Base-by-base conservation (phyloP, 2,113 vertebrate species). In the Tupaia tana region DNA sequence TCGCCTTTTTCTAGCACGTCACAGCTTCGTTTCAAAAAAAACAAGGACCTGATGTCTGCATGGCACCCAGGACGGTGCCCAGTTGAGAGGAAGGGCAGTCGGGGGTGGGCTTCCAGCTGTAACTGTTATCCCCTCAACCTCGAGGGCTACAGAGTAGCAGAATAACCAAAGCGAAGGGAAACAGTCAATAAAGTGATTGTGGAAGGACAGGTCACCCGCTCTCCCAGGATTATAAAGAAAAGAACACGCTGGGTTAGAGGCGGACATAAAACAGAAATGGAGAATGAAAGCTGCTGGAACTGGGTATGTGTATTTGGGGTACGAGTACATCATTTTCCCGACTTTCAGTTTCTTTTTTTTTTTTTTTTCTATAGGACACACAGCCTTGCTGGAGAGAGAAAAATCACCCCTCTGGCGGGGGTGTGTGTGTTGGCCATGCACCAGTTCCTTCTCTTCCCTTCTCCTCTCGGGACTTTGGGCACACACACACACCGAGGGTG, bases 181-280 rank as follows among this genome's bases (percentile, higher is more conserved):
- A 10, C 54, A 4, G 31, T 67, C 52, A 75, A n/a, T 29, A 25
- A 82, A 63, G 71, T 67, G 34, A 87, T 3, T 20, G 19, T 16
- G 59, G 63, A 84, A 67, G 25, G 19, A 8, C 13, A 61, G 14
- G 34, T 19, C 69, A 59, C 9, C 16, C 67, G 18, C 43, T 52
- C 19, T 54, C 19, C 13, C 20, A 70, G 87, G 5, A 84, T 31
- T 84, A 54, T 58, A 67, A 88, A 91, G 59, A 66, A 84, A 66
- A 63, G 31, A 54, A 27, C 0, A 43, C 6, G 80, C 22, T 58
- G 19, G 15, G 15, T 80, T 52, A 10, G 29, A 29, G 25, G 34
- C 14, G 43, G 20, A 86, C 63, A 88, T 86, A 58, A 92, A 89
- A 94, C 20, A 73, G 74, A n/a, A 86, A 71, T 81, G 78, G 56